Evolutionary conservation across 2,888 invertebrate species (phyloP).

Genomic region (Vanessa cardui): DNA sequence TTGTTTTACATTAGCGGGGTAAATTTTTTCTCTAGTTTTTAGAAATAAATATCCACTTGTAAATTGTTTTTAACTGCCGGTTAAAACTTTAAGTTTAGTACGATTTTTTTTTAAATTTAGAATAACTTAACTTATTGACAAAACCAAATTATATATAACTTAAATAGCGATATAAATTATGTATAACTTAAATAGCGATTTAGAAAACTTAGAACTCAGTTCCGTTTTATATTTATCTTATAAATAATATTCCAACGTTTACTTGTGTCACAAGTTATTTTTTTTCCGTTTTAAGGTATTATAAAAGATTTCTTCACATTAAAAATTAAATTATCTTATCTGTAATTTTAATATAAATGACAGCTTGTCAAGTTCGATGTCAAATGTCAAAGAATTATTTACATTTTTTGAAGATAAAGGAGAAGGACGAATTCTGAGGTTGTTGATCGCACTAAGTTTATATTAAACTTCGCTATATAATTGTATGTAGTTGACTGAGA

Average conservation of each 20-base stretch:
- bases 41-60: too few species aligned
- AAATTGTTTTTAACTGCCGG: too few species aligned
- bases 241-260: too few species aligned
- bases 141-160: too few species aligned
- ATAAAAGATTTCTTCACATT: background rate
- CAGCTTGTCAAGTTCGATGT: constrained; percentile 10
- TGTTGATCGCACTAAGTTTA: constrained; percentile 31
- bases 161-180: too few species aligned
- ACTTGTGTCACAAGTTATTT: background rate
- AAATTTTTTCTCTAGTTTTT: too few species aligned
- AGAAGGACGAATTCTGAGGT: constrained; percentile 32
- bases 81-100: too few species aligned
- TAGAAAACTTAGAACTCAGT: background rate
- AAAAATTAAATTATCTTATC: constrained; percentile 1
- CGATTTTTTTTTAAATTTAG: too few species aligned
- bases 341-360: background rate
- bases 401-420: constrained; percentile 26
- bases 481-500: constrained; percentile 9
- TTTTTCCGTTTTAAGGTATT: background rate
- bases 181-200: too few species aligned
- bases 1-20: too few species aligned
- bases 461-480: constrained; percentile 23
- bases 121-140: too few species aligned
- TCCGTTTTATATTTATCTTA: too few species aligned
- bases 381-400: constrained; percentile 31